A percentile compares a stretch with the other conserved stretches of the same genome.
Evolutionary conservation across 2,113 vertebrate genomes (phyloP).

Genomic region (Centropus bengalensis): DNA sequence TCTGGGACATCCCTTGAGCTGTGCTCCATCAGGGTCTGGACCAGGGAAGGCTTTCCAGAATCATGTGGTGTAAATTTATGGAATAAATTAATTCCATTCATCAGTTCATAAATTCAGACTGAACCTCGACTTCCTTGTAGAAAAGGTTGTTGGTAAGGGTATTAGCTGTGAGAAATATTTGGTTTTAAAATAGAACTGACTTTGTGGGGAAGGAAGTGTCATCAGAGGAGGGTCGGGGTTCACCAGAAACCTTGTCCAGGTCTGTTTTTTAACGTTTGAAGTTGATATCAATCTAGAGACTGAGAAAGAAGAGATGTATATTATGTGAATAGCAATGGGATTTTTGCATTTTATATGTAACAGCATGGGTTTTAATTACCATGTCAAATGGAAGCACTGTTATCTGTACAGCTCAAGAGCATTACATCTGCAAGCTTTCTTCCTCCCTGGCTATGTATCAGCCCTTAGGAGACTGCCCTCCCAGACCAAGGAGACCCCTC

Average conservation of each 20-base stretch:
- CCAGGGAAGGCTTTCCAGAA: background rate
- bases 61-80: background rate
- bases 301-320: background rate
- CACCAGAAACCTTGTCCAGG: background rate
- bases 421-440: background rate
- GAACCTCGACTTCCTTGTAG: background rate
- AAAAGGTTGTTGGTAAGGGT: background rate
- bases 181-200: background rate
- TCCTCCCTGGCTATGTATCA: background rate
- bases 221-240: accelerated
- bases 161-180: background rate
- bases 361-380: background rate
- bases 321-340: background rate
- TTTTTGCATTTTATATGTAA: background rate
- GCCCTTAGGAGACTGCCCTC: background rate
- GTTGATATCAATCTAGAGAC: background rate
- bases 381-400: background rate
- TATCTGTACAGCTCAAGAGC: background rate
- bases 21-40: background rate
- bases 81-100: background rate
- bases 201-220: background rate
- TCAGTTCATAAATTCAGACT: no score
- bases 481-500: background rate
- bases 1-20: background rate
- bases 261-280: background rate